phyloP scores from a whole-genome alignment of 2,797 vertebrate genomes.

The Mycteria americana region DNA sequence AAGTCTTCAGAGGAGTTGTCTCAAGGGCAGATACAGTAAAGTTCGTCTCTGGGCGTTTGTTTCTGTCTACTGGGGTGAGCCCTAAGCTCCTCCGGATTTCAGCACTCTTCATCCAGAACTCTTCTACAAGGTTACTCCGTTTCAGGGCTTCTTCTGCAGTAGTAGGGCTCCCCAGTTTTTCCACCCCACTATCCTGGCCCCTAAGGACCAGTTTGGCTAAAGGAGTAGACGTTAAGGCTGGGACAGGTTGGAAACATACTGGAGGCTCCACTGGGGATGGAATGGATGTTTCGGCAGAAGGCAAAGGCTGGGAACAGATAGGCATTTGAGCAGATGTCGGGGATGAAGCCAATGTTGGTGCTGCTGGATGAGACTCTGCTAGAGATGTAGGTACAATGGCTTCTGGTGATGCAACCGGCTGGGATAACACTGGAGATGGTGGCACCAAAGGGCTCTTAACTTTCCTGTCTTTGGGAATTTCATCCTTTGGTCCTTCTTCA shows the following conservation, averaged over 20 bases:
- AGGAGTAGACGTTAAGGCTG: conserved; percentile 87
- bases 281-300: conserved; percentile 83
- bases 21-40: conserved; percentile 71
- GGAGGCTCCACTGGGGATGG: conserved; percentile 82
- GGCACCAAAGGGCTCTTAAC: conserved; percentile 34
- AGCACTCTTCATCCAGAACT: conserved; percentile 96
- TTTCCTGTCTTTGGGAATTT: conserved; percentile 61
- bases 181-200: conserved; percentile 49
- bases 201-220: conserved; percentile 71
- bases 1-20: conserved; percentile 66
- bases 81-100: conserved; percentile 95
- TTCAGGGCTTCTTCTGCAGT: conserved; percentile 79
- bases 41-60: conserved; percentile 76
- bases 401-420: conserved; percentile 83
- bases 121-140: conserved; percentile 89
- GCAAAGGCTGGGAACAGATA: conserved; percentile 90
- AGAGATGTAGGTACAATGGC: conserved; percentile 72
- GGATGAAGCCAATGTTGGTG: conserved; percentile 32
- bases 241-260: conserved; percentile 87
- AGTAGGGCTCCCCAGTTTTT: conserved; percentile 68
- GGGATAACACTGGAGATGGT: conserved; percentile 82
- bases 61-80: conserved; percentile 85
- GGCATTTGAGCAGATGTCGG: conserved; percentile 78
- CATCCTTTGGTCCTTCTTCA: conserved; percentile 64
- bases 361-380: conserved; percentile 66